These are phyloP conservation scores for Helicoverpa zea DNA, from an alignment of 1,140 invertebrate genomes.

Conservation along the genomic window DNA sequence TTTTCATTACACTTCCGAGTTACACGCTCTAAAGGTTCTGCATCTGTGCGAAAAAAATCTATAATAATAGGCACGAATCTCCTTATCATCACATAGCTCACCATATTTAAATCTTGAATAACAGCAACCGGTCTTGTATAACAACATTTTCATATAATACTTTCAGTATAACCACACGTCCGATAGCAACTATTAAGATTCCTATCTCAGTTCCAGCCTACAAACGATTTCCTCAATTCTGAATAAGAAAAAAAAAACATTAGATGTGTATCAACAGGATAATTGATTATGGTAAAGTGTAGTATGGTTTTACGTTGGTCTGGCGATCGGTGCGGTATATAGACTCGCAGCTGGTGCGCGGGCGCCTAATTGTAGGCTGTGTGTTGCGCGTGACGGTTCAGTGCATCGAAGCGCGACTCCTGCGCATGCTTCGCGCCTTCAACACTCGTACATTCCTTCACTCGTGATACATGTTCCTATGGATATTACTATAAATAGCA, in stretches of 20 bases:
- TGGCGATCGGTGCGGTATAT: constrained; percentile 62
- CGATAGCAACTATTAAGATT: background rate
- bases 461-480: constrained; percentile 56
- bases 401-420: constrained; percentile 44
- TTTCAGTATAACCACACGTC: background rate
- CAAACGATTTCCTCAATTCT: constrained; percentile 37
- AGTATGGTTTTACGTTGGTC: constrained; percentile 25
- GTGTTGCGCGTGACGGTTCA: constrained; percentile 55
- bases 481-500: constrained; percentile 35
- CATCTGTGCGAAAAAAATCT: no score
- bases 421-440: constrained; percentile 41
- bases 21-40: no score
- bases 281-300: constrained; percentile 26
- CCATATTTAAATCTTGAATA: background rate
- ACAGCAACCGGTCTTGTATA: background rate
- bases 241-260: constrained; percentile 40
- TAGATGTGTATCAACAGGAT: constrained; percentile 45
- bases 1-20: no score
- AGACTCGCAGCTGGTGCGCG: constrained; percentile 65
- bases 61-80: no score
- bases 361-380: constrained; percentile 65
- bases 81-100: background rate
- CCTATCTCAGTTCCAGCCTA: background rate
- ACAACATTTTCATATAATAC: background rate
- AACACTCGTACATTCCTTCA: constrained; percentile 24